phyloP scores from a whole-genome alignment of 2,888 invertebrate genomes.

The Cinara cedri region DNA sequence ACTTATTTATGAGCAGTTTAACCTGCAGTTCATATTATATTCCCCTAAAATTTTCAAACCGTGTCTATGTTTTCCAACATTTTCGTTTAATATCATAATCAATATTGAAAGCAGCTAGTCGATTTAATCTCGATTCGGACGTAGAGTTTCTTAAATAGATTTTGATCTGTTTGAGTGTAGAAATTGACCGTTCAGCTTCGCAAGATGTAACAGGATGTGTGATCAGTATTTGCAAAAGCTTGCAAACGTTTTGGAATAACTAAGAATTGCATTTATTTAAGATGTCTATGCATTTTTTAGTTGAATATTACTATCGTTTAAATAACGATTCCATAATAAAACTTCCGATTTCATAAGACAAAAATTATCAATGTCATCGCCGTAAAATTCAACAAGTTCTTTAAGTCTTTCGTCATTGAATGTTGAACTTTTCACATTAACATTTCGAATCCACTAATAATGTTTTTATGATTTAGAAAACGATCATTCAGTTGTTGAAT shows the following conservation, averaged over 20 bases:
- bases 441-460: constrained; percentile 2
- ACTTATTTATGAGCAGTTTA: too few relatives aligned
- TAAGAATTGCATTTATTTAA: constrained; percentile 10
- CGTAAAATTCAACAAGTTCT: constrained; percentile 20
- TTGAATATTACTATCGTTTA: background rate
- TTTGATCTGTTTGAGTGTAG: too few relatives aligned
- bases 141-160: constrained; percentile 14
- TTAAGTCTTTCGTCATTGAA: background rate
- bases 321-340: constrained; percentile 1
- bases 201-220: constrained; percentile 25
- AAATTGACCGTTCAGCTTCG: constrained; percentile 1
- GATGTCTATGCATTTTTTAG: constrained; percentile 4
- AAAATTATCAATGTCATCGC: constrained; percentile 9
- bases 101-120: background rate
- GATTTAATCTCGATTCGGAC: background rate
- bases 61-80: too few relatives aligned
- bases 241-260: constrained; percentile 5
- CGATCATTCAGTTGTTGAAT: constrained; percentile 1
- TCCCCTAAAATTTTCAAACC: too few relatives aligned
- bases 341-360: background rate
- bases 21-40: too few relatives aligned
- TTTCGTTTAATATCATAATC: too few relatives aligned
- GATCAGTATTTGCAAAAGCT: constrained; percentile 30
- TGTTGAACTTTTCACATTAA: background rate
- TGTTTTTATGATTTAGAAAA: constrained; percentile 21